phyloP scores from a whole-genome alignment of 2,797 vertebrate species.

The Acanthurus tractus region DNA sequence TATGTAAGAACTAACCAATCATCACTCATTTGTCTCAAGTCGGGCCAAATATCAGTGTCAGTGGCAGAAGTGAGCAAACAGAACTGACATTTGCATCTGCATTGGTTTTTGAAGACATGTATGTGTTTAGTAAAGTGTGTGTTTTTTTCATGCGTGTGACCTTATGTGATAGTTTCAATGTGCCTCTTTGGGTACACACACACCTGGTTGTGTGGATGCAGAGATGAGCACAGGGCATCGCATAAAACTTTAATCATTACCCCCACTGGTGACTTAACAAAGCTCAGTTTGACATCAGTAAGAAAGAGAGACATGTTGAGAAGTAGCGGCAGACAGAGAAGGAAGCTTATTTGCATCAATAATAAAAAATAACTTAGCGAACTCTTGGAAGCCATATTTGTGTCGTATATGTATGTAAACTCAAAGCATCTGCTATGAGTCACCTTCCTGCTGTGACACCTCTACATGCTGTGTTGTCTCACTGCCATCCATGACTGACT shows the following conservation, averaged over 20 bases:
- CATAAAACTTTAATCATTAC: constrained; percentile 10
- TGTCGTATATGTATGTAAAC: constrained; percentile 3
- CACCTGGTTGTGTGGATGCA: background rate
- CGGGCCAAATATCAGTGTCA: constrained; percentile 1
- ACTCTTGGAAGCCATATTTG: background rate
- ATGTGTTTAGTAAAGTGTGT: background rate
- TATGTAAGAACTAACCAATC: constrained; percentile 25
- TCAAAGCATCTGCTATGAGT: constrained; percentile 22
- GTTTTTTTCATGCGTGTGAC: background rate
- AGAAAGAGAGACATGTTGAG: background rate
- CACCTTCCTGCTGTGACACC: constrained; percentile 22
- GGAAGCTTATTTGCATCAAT: constrained; percentile 43
- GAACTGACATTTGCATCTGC: constrained; percentile 27
- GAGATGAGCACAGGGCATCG: background rate
- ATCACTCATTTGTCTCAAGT: constrained; percentile 16
- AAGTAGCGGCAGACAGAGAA: background rate
- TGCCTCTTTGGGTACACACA: background rate
- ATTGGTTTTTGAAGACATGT: background rate
- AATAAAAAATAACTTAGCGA: constrained; percentile 34
- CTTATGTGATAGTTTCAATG: background rate
- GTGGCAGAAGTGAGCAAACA: background rate
- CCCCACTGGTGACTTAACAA: background rate
- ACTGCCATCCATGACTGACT: background rate
- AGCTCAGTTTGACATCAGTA: background rate
- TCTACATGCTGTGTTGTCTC: constrained; percentile 8